Base-by-base conservation (phyloP, 2,888 invertebrate species). In the Drosophila kanekoi region DNA sequence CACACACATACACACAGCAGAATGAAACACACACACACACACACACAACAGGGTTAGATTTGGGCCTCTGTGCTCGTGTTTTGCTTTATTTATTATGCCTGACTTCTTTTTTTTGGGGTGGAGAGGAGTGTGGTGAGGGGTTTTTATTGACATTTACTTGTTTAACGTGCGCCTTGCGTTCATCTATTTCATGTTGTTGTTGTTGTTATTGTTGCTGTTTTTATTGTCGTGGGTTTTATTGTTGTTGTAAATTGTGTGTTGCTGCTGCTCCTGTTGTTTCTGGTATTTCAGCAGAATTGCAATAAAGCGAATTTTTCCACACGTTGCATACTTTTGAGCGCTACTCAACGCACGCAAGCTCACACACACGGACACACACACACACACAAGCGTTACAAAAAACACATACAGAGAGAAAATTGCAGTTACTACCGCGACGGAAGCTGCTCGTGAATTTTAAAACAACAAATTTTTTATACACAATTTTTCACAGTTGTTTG, bases 121-220 rank as follows among this genome's bases (percentile, higher is more conserved):
- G 33, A 13, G 35, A 35, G 35, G 4, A 28, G 28, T 28, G 28
- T 8, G 28, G 28, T 28, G 28, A 28, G 35, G 35, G 20, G 35
- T 79, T 72, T 72, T 79, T 79, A 85, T 87, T 77, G 78, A 77
- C 82, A 86, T 88, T 88, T 88, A 86, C 88, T 88, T 88, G 83
- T 80, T 88, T 78, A 66, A 72, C 68, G 66, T 78, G 77, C 66
- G 62, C 65, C 51, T 77, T 35, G 37, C 40, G 47, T 14, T 37
- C 58, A 53, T 20, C 16, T 60, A 38, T 57, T 66, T 44, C 45
- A 61, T 18, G 6, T 48, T 47, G 23, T 58, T 49, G 38, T 68
- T 72, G 47, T 48, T 47, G 23, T 58, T 49, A 35, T 68, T 72
- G 47, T 23, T 59, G 28, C 51, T 49, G 40, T 49, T 38, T 23